These are phyloP conservation scores for Sarcophilus harrisii DNA, from an alignment of 2,797 vertebrate genomes.

Conservation along the genomic window DNA sequence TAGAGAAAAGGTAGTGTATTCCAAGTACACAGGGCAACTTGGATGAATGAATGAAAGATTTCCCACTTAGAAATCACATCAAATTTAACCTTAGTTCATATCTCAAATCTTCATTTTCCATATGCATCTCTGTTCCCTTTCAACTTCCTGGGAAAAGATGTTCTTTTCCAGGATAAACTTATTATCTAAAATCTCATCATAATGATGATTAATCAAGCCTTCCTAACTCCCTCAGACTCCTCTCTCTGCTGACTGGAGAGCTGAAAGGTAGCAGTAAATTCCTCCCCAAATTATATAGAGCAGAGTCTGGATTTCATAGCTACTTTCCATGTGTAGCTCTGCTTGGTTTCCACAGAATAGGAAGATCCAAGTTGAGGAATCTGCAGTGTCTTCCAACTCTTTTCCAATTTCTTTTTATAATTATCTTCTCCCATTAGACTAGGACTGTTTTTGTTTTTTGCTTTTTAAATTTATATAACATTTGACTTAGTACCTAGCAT, in stretches of 20 bases:
- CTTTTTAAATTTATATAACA: not conserved
- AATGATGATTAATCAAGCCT: not conserved
- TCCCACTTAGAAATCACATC: not conserved
- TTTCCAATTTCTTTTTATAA: not conserved
- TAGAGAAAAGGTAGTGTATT: not conserved
- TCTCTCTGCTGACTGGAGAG: not conserved
- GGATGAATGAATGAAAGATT: not conserved
- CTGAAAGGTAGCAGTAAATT: not conserved
- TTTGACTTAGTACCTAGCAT: not conserved
- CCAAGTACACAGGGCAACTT: not conserved
- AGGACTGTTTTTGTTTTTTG: not conserved
- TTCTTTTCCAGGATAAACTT: not conserved
- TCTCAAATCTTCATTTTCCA: not conserved
- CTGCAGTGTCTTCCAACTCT: not conserved
- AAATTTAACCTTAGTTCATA: not conserved
- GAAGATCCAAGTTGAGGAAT: not conserved
- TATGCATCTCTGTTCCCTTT: not conserved
- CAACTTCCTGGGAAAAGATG: not conserved
- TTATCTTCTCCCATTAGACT: not conserved
- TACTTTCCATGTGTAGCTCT: not conserved
- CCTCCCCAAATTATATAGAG: not conserved
- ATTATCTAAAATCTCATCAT: not conserved
- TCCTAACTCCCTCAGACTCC: not conserved
- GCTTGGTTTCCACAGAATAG: not conserved
- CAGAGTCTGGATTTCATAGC: not conserved